These are phyloP conservation scores for Thomomys bottae DNA, from an alignment of 2,113 vertebrate species.

Conservation along the genomic window DNA sequence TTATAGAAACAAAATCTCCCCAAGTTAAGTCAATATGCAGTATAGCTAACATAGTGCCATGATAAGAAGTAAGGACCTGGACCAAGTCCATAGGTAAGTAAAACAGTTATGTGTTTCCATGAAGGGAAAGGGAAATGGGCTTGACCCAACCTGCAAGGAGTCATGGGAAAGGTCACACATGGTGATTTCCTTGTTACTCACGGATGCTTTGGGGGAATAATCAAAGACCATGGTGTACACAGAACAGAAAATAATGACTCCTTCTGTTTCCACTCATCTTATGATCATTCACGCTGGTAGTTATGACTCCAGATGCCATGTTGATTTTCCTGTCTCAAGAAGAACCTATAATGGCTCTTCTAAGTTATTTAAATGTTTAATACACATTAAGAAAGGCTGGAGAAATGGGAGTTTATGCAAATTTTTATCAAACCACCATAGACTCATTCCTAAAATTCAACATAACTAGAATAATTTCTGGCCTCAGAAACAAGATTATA, in stretches of 20 bases:
- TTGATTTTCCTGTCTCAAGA: neutral
- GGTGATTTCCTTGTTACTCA: neutral
- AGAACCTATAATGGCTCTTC: neutral
- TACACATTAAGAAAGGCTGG: neutral
- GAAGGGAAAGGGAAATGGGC: neutral
- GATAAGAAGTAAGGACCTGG: neutral
- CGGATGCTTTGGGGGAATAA: neutral
- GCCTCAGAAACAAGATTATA: neutral
- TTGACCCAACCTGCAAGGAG: neutral
- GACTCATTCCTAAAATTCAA: neutral
- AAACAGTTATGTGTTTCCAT: neutral
- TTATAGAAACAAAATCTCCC: neutral
- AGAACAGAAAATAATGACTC: neutral
- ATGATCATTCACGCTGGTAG: neutral
- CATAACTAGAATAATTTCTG: neutral
- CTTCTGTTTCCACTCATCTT: neutral
- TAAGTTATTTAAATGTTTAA: neutral
- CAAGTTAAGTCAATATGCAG: neutral
- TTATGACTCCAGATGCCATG: neutral
- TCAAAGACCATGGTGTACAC: neutral
- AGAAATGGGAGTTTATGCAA: slow-evolving; percentile 4
- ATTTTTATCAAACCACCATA: neutral
- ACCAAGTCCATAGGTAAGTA: neutral
- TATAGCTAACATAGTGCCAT: neutral
- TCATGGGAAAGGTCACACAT: neutral